A percentile compares a stretch with the other conserved stretches of the same genome.
Conservation (phyloP, 1,140 invertebrate genomes). For the Hormaphis cornu region DNA sequence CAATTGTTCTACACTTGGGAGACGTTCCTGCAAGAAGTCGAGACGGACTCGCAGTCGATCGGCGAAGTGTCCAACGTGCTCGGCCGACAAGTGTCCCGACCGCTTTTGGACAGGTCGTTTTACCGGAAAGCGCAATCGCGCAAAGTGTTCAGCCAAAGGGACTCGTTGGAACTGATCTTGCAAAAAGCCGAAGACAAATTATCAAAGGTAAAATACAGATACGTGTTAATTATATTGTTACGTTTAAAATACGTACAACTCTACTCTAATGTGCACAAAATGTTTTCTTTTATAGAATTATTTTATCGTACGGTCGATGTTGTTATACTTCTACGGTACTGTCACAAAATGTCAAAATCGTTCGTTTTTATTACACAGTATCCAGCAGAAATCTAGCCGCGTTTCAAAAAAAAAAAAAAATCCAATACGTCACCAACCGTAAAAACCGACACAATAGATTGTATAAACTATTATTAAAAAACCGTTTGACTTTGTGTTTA, state of each 20-base stretch:
- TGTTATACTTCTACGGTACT: too few species aligned
- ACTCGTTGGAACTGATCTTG: constrained; percentile 82
- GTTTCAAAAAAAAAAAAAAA: too few species aligned
- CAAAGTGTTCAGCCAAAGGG: constrained; percentile 83
- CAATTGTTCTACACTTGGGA: constrained; percentile 87
- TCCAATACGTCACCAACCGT: too few species aligned
- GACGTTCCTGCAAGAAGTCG: constrained; percentile 79
- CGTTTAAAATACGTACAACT: background rate
- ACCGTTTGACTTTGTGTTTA: too few species aligned
- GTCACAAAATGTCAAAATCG: too few species aligned
- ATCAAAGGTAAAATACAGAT: constrained; percentile 63
- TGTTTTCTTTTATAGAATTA: too few species aligned
- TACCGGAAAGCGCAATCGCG: constrained; percentile 86
- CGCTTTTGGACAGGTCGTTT: constrained; percentile 79
- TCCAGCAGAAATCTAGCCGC: too few species aligned
- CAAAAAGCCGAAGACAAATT: constrained; percentile 82
- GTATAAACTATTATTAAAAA: too few species aligned
- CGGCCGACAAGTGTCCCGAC: constrained; percentile 71
- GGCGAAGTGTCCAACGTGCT: constrained; percentile 77
- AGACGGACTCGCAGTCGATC: constrained; percentile 82
- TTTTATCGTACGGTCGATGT: too few species aligned
- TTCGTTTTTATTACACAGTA: too few species aligned
- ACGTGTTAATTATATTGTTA: background rate
- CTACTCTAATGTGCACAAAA: too few species aligned
- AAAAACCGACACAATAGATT: too few species aligned